Base-by-base conservation (phyloP, 1,140 invertebrate species). In the Papilio xuthus region DNA sequence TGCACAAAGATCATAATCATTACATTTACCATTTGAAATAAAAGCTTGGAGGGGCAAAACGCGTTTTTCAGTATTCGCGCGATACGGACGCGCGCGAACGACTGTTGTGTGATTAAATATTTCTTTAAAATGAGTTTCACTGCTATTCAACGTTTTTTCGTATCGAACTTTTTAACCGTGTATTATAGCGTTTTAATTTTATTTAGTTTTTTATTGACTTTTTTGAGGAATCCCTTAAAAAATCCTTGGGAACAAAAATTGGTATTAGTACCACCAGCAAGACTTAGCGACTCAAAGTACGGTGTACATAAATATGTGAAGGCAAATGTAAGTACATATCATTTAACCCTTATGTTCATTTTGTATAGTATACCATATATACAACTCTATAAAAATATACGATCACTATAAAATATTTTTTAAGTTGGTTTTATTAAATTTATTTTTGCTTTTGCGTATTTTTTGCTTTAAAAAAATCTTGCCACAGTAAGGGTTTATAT, bases 301-400 rank as follows among this genome's bases (percentile, higher is more conserved):
- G 80, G 80, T 42, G 63, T 69, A 23, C 80, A 81, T 42, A 81
- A 81, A 76, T 81, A 81, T 56, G 47, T 81, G 41, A 81, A 81
- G 37, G 77, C 80, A 32, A 81, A 81, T 70, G 80, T 81, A 70
- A 81, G 80, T 81, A 76, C 28, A 7, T 42, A 37, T 75, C 2
- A 32, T 47, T 37, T 71, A 41, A n/a, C n/a, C n/a, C n/a, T n/a
- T n/a, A n/a, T n/a, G n/a, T n/a, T n/a, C n/a, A n/a, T n/a, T n/a
- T n/a, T n/a, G n/a, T n/a, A n/a, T n/a, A n/a, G n/a, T n/a, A n/a
- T n/a, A n/a, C n/a, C n/a, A n/a, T n/a, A n/a, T n/a, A n/a, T n/a
- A n/a, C n/a, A n/a, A n/a, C n/a, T n/a, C n/a, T n/a, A n/a, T n/a
- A n/a, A n/a, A n/a, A n/a, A n/a, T n/a, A n/a, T n/a, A n/a, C n/a